Percentiles rank a stretch among this genome's conserved stretches.
phyloP scores from a whole-genome alignment of 2,113 vertebrate genomes.

The Myotis brandtii region DNA sequence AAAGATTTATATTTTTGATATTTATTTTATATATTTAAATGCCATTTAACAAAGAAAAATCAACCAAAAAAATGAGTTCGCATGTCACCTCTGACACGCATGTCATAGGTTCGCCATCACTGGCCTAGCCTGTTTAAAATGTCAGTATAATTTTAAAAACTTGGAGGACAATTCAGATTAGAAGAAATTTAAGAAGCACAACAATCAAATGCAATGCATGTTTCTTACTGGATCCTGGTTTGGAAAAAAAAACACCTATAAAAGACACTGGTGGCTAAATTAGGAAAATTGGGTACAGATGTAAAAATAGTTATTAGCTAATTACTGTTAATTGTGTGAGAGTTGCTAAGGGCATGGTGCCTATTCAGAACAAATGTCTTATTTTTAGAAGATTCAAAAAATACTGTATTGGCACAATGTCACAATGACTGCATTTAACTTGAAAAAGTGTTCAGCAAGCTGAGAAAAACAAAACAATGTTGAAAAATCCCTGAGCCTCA shows the following conservation, averaged over 20 bases:
- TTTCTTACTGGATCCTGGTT: neutral
- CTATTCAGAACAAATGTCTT: neutral
- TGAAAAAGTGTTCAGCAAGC: neutral
- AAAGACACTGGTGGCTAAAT: neutral
- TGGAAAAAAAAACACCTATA: neutral
- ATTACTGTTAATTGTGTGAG: neutral
- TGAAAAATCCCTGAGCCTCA: neutral
- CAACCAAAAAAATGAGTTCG: too few species aligned
- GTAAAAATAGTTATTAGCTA: neutral
- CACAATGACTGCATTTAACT: neutral
- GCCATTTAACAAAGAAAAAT: too few species aligned
- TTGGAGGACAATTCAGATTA: neutral
- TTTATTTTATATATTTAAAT: too few species aligned
- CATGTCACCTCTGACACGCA: too few species aligned
- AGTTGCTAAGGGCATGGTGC: neutral
- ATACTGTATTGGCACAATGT: neutral
- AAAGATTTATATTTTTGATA: too few species aligned
- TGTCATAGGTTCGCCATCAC: too few species aligned
- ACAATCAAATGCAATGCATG: neutral
- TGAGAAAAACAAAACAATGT: neutral
- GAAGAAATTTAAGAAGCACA: neutral
- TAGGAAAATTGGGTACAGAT: neutral
- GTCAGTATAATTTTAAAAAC: neutral
- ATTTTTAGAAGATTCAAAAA: conserved; percentile 10
- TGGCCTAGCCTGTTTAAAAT: neutral